These are phyloP conservation scores for Dasypolia templi DNA, from an alignment of 2,888 invertebrate genomes.

Conservation along the genomic window DNA sequence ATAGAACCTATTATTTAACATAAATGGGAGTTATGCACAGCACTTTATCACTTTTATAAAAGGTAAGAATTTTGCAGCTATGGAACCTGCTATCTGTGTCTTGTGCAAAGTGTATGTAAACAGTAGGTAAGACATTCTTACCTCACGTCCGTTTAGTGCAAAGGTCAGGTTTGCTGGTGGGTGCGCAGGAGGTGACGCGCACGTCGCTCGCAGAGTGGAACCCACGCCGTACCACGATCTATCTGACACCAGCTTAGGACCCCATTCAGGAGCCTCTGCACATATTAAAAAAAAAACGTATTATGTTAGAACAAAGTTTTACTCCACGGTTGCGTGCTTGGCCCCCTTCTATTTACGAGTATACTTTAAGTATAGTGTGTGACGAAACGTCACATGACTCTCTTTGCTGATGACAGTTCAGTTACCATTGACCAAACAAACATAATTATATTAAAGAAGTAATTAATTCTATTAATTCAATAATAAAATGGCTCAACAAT, in stretches of 20 bases:
- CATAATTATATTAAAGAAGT: no score
- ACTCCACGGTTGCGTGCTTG: neutral
- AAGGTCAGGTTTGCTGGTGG: constrained; percentile 93
- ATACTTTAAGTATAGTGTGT: no score
- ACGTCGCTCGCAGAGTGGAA: constrained; percentile 92
- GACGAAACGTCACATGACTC: no score
- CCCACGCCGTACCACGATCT: constrained; percentile 93
- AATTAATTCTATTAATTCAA: no score
- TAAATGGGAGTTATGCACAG: neutral
- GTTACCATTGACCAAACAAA: no score
- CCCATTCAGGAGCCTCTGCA: constrained; percentile 92
- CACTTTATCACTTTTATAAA: neutral
- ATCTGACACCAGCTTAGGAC: constrained; percentile 92
- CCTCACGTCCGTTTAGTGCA: constrained; percentile 92
- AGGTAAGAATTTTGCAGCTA: neutral
- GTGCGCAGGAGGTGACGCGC: constrained; percentile 92
- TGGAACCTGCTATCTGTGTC: neutral
- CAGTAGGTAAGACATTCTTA: constrained; percentile 48
- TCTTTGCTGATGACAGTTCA: no score
- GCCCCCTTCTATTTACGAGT: no score
- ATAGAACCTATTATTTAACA: neutral
- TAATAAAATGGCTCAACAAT: no score
- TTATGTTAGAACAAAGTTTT: neutral
- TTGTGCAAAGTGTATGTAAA: neutral
- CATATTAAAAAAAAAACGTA: neutral